phyloP scores from a whole-genome alignment of 2,888 invertebrate species.

The Erebia ligea region DNA sequence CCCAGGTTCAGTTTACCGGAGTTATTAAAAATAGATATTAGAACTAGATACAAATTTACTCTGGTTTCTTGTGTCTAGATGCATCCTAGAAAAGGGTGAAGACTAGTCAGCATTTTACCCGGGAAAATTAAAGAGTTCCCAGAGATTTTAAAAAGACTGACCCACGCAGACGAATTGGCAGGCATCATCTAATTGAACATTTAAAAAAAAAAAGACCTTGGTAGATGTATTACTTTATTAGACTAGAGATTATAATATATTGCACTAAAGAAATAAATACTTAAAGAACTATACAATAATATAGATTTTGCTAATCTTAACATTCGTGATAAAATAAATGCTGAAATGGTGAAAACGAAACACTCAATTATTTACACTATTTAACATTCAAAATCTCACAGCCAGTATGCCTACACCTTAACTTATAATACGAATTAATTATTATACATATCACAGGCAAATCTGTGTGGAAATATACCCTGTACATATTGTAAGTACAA shows the following conservation, averaged over 20 bases:
- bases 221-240: constrained; percentile 26
- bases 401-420: constrained; percentile 30
- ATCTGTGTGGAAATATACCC: constrained; percentile 18
- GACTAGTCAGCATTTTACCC: no score
- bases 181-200: background rate
- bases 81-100: no score
- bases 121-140: no score
- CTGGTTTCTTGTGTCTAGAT: no score
- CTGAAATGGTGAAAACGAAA: constrained; percentile 7
- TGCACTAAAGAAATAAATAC: constrained; percentile 29
- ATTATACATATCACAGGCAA: constrained; percentile 29
- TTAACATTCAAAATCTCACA: constrained; percentile 37
- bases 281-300: constrained; percentile 1
- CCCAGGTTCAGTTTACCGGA: background rate
- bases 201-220: background rate
- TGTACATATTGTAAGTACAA: background rate
- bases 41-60: constrained; percentile 12
- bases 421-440: constrained; percentile 6
- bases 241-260: constrained; percentile 45
- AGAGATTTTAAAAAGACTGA: no score
- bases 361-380: background rate
- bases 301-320: constrained; percentile 21
- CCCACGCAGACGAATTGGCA: no score
- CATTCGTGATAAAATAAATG: constrained; percentile 28
- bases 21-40: constrained; percentile 17